Evolutionary conservation across 2,797 vertebrate genomes (phyloP).

Genomic region (Phoeniculus purpureus): DNA sequence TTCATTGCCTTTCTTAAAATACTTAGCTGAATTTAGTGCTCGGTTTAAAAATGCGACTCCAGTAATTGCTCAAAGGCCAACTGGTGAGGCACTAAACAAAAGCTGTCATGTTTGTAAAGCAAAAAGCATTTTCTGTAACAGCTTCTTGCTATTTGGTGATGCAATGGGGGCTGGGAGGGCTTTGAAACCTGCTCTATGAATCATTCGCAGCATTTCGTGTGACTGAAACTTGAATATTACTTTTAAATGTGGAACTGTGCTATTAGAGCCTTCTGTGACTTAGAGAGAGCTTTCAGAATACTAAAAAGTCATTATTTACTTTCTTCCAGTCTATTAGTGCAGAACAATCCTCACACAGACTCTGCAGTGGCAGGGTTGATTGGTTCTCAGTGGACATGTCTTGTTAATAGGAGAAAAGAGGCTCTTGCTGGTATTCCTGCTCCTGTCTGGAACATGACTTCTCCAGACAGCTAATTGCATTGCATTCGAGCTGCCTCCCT

Average conservation of each 20-base stretch:
- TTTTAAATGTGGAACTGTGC: conserved; percentile 42
- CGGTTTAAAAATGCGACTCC: conserved; percentile 49
- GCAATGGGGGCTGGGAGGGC: neutral
- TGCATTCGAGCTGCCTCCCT: neutral
- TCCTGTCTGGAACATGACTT: neutral
- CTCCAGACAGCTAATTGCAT: neutral
- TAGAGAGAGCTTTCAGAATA: conserved; percentile 50
- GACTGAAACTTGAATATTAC: conserved; percentile 14
- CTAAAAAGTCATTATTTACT: conserved; percentile 64
- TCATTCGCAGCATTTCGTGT: conserved; percentile 18
- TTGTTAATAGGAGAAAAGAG: conserved; percentile 17
- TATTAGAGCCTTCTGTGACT: conserved; percentile 55
- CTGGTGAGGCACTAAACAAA: conserved; percentile 45
- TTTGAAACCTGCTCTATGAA: conserved; percentile 33
- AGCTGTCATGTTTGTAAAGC: conserved; percentile 34
- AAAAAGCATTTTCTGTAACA: conserved; percentile 35
- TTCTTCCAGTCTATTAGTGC: conserved; percentile 55
- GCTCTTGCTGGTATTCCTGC: conserved; percentile 4
- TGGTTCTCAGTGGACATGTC: conserved; percentile 28
- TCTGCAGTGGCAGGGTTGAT: neutral
- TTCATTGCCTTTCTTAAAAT: conserved; percentile 46
- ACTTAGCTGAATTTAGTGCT: conserved; percentile 38
- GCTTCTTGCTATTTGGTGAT: conserved; percentile 12
- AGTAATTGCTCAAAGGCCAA: conserved; percentile 49
- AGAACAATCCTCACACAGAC: neutral